Conservation (phyloP, 2,797 vertebrate genomes). For the Myotis vivesi region DNA sequence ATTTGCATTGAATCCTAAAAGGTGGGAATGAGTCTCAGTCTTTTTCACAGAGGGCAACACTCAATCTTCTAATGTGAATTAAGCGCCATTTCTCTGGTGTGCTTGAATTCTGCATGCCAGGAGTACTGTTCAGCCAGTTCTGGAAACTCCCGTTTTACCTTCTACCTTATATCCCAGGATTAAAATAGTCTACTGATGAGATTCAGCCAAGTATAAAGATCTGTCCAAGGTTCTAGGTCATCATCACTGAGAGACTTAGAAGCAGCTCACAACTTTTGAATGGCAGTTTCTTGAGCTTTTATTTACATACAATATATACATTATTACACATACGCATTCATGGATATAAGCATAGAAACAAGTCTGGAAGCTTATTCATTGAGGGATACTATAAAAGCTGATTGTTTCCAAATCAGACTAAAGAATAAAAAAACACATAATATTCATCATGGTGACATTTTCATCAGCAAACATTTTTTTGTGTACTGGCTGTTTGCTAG, state of each 20-base stretch:
- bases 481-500: not conserved
- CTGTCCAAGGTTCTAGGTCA: not conserved
- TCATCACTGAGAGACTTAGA: not conserved
- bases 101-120: not conserved
- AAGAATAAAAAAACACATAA: conserved; percentile 10
- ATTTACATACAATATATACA: not conserved
- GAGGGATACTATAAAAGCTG: not conserved
- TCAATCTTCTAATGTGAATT: not conserved
- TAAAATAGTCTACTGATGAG: not conserved
- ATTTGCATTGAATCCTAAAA: not conserved
- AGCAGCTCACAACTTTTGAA: not conserved
- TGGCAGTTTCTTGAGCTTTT: not conserved
- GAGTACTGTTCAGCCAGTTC: not conserved
- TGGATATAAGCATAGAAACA: not conserved
- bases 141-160: not conserved
- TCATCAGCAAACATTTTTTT: not conserved
- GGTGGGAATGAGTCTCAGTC: not conserved
- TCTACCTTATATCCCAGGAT: not conserved
- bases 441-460: conserved; percentile 14
- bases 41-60: not conserved
- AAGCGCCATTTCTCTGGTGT: not conserved
- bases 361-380: not conserved
- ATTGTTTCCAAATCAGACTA: not conserved
- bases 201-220: not conserved
- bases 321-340: not conserved